Evolutionary conservation across 2,113 vertebrate species (phyloP).

Genomic region (Channa argus): DNA sequence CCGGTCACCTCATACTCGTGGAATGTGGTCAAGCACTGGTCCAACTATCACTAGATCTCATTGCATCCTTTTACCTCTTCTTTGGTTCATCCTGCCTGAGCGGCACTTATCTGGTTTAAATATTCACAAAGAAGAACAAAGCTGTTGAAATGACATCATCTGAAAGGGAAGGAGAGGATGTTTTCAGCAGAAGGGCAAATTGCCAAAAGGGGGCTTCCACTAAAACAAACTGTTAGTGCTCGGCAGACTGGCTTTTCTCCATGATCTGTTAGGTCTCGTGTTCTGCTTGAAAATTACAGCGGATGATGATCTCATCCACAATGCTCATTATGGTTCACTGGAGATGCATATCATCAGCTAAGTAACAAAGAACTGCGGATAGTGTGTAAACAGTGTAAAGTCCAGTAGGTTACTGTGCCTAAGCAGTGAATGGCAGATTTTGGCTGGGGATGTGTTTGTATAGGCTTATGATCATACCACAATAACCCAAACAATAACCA

Average conservation of each 20-base stretch:
- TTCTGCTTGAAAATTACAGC: slow-evolving; percentile 47
- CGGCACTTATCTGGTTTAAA: slow-evolving; percentile 54
- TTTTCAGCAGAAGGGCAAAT: slow-evolving; percentile 18
- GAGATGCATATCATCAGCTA: slow-evolving; percentile 55
- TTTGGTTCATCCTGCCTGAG: slow-evolving; percentile 26
- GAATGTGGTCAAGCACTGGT: slow-evolving; percentile 72
- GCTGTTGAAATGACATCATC: slow-evolving; percentile 68
- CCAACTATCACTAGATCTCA: slow-evolving; percentile 28
- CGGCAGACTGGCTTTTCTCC: slow-evolving; percentile 18
- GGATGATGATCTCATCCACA: slow-evolving; percentile 72
- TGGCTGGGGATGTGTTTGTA: not conserved
- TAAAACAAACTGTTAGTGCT: slow-evolving; percentile 29
- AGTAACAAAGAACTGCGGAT: slow-evolving; percentile 39
- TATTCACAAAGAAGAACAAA: slow-evolving; percentile 63
- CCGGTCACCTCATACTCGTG: slow-evolving; percentile 76
- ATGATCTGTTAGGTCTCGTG: slow-evolving; percentile 42
- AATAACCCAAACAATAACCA: slow-evolving; percentile 34
- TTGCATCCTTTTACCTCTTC: slow-evolving; percentile 14
- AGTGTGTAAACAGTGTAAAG: slow-evolving; percentile 43
- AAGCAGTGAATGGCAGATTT: not conserved
- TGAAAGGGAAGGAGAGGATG: slow-evolving; percentile 25
- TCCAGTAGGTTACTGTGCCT: not conserved
- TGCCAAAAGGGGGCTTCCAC: slow-evolving; percentile 31
- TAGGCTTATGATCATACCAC: slow-evolving; percentile 1
- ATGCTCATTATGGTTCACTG: slow-evolving; percentile 60